phyloP scores from a whole-genome alignment of 2,888 invertebrate species.

The Xylota sylvarum region DNA sequence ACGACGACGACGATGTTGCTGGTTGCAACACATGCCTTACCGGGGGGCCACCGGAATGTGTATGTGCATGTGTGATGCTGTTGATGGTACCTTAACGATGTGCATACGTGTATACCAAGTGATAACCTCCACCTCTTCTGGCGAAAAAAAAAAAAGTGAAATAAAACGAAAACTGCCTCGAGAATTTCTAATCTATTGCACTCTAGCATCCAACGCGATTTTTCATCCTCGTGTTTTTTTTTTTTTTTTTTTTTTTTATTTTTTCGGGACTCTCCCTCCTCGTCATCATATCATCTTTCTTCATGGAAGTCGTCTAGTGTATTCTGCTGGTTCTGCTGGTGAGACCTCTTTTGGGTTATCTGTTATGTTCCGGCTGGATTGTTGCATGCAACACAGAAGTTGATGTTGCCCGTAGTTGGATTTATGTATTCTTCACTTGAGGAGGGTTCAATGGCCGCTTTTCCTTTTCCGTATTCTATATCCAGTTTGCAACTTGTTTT shows the following conservation, averaged over 20 bases:
- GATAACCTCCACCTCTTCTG: slow-evolving; percentile 24
- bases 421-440: slow-evolving; percentile 37
- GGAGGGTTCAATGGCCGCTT: slow-evolving; percentile 65
- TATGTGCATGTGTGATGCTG: slow-evolving; percentile 21
- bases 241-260: slow-evolving; percentile 8
- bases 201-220: slow-evolving; percentile 54
- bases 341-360: slow-evolving; percentile 62
- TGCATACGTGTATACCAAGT: slow-evolving; percentile 52
- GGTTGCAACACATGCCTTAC: slow-evolving; percentile 52
- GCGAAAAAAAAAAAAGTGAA: background rate
- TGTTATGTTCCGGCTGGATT: slow-evolving; percentile 74
- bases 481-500: slow-evolving; percentile 69
- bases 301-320: slow-evolving; percentile 38
- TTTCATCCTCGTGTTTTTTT: background rate
- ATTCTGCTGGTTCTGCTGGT: slow-evolving; percentile 1
- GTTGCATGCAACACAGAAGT: slow-evolving; percentile 74
- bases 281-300: slow-evolving; percentile 64
- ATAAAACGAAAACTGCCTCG: slow-evolving; percentile 57
- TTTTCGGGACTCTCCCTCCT: background rate
- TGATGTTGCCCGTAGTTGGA: slow-evolving; percentile 61
- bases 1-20: slow-evolving; percentile 31
- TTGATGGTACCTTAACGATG: slow-evolving; percentile 55
- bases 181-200: slow-evolving; percentile 72
- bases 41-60: slow-evolving; percentile 18
- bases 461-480: slow-evolving; percentile 69